Evolutionary conservation across 2,888 invertebrate genomes (phyloP).

Genomic region (Lingula anatina): DNA sequence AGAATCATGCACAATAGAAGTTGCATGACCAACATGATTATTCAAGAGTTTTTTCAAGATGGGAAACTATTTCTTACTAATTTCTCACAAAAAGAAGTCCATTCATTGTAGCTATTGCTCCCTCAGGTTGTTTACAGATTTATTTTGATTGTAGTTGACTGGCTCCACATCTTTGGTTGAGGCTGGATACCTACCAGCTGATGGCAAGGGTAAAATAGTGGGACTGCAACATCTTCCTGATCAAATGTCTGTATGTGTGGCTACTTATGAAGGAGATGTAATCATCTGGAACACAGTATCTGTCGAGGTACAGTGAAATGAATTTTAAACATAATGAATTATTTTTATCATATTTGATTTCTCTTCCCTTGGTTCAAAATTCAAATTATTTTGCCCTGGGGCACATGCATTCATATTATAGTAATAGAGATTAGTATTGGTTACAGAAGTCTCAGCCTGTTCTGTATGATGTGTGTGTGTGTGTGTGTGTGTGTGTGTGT

Average conservation of each 20-base stretch:
- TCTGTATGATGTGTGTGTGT: no score
- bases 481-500: constrained; percentile 1
- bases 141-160: constrained; percentile 7
- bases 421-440: neutral
- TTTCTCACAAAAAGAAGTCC: no score
- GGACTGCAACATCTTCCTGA: constrained; percentile 38
- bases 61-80: no score
- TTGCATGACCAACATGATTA: no score
- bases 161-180: constrained; percentile 12
- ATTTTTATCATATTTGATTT: no score
- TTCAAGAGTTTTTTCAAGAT: no score
- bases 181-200: constrained; percentile 15
- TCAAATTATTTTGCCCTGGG: no score
- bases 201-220: constrained; percentile 20
- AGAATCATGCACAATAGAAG: no score
- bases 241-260: constrained; percentile 39
- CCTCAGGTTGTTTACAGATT: no score
- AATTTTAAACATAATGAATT: no score
- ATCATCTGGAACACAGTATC: constrained; percentile 29
- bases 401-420: neutral
- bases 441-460: neutral
- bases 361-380: no score
- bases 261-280: constrained; percentile 31
- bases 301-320: no score
- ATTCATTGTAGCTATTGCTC: neutral